These are phyloP conservation scores for Botrylloides violaceus DNA, from an alignment of 23 tunicate species.

Conservation along the genomic window DNA sequence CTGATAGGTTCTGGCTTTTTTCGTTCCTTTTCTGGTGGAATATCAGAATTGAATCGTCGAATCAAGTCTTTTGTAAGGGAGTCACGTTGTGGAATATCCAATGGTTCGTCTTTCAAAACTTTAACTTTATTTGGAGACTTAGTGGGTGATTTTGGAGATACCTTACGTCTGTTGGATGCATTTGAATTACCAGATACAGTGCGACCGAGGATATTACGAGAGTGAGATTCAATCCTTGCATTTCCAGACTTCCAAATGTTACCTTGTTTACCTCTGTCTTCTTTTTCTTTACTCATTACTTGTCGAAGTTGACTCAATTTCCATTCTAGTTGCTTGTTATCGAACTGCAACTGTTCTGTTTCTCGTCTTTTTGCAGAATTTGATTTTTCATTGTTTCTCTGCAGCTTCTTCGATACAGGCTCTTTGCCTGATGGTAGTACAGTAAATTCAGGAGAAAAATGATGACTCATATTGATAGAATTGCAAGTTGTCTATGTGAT, in stretches of 20 bases:
- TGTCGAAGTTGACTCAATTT: slow-evolving; percentile 59
- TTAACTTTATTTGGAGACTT: slow-evolving; percentile 27
- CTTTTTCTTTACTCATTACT: slow-evolving; percentile 82
- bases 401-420: slow-evolving; percentile 32
- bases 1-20: neutral
- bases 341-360: slow-evolving; percentile 70
- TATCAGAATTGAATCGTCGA: slow-evolving; percentile 32
- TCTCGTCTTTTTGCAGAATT: slow-evolving; percentile 58
- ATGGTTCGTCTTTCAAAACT: slow-evolving; percentile 79
- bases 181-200: slow-evolving; percentile 27
- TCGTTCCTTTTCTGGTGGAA: slow-evolving; percentile 20
- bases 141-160: neutral
- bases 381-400: slow-evolving; percentile 26
- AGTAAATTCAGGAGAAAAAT: slow-evolving; percentile 43
- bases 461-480: slow-evolving; percentile 86
- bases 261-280: slow-evolving; percentile 60
- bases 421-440: slow-evolving; percentile 38
- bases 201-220: slow-evolving; percentile 64
- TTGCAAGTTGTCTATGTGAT: no score
- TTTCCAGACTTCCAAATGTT: slow-evolving; percentile 79
- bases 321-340: slow-evolving; percentile 98
- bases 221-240: slow-evolving; percentile 64
- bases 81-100: slow-evolving; percentile 44
- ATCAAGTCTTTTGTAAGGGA: slow-evolving; percentile 43
- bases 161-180: neutral